phyloP scores from a whole-genome alignment of 2,113 vertebrate genomes.

The Aphelocoma coerulescens region DNA sequence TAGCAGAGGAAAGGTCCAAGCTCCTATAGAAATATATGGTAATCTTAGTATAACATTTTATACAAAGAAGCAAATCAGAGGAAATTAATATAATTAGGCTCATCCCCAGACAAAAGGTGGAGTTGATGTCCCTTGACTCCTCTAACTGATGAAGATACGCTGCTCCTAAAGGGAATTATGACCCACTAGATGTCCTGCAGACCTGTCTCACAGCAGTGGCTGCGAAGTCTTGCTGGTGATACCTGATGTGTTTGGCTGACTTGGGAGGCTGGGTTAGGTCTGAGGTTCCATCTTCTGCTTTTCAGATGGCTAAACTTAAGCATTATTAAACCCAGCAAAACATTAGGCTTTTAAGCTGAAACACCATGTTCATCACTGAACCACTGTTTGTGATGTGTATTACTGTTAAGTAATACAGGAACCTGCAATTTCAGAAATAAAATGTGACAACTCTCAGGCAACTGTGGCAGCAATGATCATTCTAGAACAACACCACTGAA shows the following conservation, averaged over 20 bases:
- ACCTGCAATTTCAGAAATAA: not conserved
- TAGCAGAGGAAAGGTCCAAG: not conserved
- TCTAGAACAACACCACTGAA: not conserved
- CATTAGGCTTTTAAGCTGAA: not conserved
- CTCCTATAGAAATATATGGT: not conserved
- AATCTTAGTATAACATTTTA: not conserved
- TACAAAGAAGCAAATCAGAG: not conserved
- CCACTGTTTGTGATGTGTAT: not conserved
- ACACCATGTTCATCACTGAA: not conserved
- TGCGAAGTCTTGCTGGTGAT: not conserved
- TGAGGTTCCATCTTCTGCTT: not conserved
- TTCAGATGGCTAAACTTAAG: not conserved
- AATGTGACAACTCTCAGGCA: not conserved
- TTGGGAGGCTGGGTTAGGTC: not conserved
- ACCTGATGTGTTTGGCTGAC: not conserved
- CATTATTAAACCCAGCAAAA: not conserved
- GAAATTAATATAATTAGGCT: not conserved
- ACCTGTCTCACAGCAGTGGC: not conserved
- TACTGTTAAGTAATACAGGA: not conserved
- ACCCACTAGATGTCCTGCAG: not conserved
- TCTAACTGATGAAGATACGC: not conserved
- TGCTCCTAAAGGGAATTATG: not conserved
- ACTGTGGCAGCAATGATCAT: not conserved
- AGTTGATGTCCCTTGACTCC: not conserved
- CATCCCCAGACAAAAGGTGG: not conserved